Evolutionary conservation across 2,888 invertebrate genomes (phyloP).

Genomic region (Achlya flavicornis): DNA sequence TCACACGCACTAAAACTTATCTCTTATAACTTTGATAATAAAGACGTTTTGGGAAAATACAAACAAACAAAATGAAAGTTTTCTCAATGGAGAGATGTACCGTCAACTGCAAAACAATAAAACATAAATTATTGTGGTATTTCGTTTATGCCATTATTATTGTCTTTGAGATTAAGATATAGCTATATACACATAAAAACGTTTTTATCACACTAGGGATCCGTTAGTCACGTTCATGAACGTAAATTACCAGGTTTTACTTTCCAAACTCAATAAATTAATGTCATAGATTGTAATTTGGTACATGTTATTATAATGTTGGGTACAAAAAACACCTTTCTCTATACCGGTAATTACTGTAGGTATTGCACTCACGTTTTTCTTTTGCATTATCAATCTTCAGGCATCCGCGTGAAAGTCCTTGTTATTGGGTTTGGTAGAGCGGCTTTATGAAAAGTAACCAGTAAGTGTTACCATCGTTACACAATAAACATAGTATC

Average conservation of each 20-base stretch:
- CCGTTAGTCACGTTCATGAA: conserved; percentile 61
- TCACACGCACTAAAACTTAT: not conserved
- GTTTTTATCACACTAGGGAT: conserved; percentile 46
- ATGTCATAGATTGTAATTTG: conserved; percentile 74
- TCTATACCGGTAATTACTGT: conserved; percentile 67
- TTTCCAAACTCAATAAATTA: conserved; percentile 71
- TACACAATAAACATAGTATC: not conserved
- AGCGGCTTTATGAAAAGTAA: conserved; percentile 53
- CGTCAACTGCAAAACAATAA: conserved; percentile 6
- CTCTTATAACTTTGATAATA: not conserved
- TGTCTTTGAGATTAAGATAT: conserved; percentile 23
- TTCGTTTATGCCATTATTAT: conserved; percentile 3
- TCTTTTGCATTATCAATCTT: conserved; percentile 66
- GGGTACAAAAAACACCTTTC: conserved; percentile 68
- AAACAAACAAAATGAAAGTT: conserved; percentile 12
- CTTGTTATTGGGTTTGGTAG: conserved; percentile 51
- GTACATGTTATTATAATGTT: conserved; percentile 65
- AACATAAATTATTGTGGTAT: conserved; percentile 8
- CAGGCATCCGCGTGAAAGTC: conserved; percentile 70
- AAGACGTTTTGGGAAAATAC: conserved; percentile 1
- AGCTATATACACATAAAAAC: conserved; percentile 33
- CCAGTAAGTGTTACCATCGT: conserved; percentile 51
- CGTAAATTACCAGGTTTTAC: conserved; percentile 64
- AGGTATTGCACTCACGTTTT: conserved; percentile 63
- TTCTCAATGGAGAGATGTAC: not conserved